Evolutionary conservation across 64 coral and sea anemone genomes (phyloP), one percentile per base, ranked within the genome.

Genomic region (Pocillopora damicornis): DNA sequence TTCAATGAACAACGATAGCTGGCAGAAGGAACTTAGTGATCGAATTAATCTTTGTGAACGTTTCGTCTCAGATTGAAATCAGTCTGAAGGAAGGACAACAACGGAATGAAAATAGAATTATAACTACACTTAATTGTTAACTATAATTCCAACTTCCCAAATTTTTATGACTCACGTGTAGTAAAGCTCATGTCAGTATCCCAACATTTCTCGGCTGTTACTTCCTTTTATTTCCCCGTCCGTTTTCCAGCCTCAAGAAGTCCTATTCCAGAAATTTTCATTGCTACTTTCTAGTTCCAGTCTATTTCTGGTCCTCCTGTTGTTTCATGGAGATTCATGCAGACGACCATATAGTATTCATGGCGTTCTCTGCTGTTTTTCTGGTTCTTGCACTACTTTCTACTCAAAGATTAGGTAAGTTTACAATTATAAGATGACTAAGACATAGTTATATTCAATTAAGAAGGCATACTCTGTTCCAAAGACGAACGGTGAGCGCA

Each of bases 361-460:
- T 72, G 81, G 81, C 81, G 81, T 58, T 72, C 57, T 85, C 81
- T 15, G 11, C 71, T 8, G n/a, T 72, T 34, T 85, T 72, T 72
- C 0, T 72, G 2, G n/a, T 85, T 18, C 72, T 85, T 37, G 81
- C 42, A 26, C 37, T 45, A 1, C 65, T 85, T 4, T 85, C 65
- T 45, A 85, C 81, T 4, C 81, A 71, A 65, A 85, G 65, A 72
- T 72, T 58, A 72, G 81, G 81, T 85, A 20, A 85, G 81, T 57
- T 37, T 16, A 9, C 42, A 9, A 20, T 85, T 17, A 56, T 10
- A 25, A 38, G 18, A 4, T 71, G 22, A 9, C 1, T 69, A n/a
- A 71, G 4, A 71, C 22, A 23, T 23, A 20, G 22, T 26, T 10
- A 71, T 23, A 23, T 15, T 67, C 64, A 22, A 22, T 18, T 17